A percentile compares a stretch with the other conserved stretches of the same genome.
These are phyloP conservation scores for Odontomyia ornata DNA, from an alignment of 2,888 invertebrate species.

Conservation along the genomic window DNA sequence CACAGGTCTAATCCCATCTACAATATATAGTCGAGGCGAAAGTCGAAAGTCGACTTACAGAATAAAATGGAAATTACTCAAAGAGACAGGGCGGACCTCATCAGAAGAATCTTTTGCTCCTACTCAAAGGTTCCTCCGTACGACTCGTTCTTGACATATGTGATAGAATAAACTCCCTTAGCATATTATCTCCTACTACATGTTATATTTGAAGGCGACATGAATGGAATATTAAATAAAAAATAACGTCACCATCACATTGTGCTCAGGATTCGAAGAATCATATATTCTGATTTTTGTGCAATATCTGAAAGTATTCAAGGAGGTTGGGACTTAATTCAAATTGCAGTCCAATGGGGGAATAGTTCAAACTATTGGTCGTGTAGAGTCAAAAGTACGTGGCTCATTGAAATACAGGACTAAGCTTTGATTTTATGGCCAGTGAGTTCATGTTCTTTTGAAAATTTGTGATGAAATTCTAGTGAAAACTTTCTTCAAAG, in stretches of 20 bases:
- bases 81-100: slow-evolving; percentile 38
- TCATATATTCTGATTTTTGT: no score
- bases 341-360: background rate
- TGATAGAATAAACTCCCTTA: slow-evolving; percentile 24
- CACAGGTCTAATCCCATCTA: slow-evolving; percentile 42
- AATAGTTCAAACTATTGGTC: background rate
- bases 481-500: no score
- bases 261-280: background rate
- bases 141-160: slow-evolving; percentile 4
- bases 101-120: background rate
- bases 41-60: background rate
- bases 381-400: background rate
- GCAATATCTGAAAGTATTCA: background rate
- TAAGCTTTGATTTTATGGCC: slow-evolving; percentile 31
- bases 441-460: background rate
- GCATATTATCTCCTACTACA: slow-evolving; percentile 30
- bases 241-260: background rate
- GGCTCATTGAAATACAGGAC: background rate
- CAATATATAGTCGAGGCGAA: background rate
- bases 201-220: slow-evolving; percentile 15
- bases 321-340: background rate
- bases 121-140: background rate
- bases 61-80: slow-evolving; percentile 35
- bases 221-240: slow-evolving; percentile 35
- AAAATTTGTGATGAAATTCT: no score